Evolutionary conservation across 2,113 vertebrate species (phyloP).

Genomic region (Madoqua kirkii): DNA sequence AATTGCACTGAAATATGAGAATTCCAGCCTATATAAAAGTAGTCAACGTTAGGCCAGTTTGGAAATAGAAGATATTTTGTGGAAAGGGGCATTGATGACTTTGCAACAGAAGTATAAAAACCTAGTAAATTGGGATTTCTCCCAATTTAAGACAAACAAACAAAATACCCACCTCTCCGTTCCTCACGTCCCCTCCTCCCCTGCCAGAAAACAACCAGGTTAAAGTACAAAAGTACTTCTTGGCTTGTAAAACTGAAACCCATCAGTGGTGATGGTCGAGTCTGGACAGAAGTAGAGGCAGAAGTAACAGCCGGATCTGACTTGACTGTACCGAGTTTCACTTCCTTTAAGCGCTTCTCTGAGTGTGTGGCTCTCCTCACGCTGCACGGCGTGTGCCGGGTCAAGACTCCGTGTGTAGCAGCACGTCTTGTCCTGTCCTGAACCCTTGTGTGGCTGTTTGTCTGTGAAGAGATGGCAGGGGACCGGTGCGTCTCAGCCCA

Average conservation of each 20-base stretch:
- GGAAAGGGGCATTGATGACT: background rate
- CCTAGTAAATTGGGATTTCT: background rate
- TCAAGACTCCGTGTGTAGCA: rapidly evolving
- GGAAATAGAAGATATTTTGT: background rate
- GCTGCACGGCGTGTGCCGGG: rapidly evolving
- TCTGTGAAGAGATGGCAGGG: background rate
- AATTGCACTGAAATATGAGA: background rate
- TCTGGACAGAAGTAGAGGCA: background rate
- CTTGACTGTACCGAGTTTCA: constrained; percentile 29
- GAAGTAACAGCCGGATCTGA: background rate
- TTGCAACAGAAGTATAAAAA: background rate
- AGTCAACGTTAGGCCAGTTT: background rate
- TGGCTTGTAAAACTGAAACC: constrained; percentile 34
- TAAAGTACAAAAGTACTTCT: background rate
- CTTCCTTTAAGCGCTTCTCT: background rate
- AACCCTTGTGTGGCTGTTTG: background rate
- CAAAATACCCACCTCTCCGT: background rate
- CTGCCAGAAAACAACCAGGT: background rate
- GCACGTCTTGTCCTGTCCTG: background rate
- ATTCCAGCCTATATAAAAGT: background rate
- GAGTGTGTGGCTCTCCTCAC: rapidly evolving
- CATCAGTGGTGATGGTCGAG: background rate
- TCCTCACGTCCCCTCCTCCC: background rate
- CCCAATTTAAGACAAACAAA: background rate
- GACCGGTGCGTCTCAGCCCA: background rate